phyloP scores from a whole-genome alignment of 2,888 invertebrate species.

The Psylliodes chrysocephalus region DNA sequence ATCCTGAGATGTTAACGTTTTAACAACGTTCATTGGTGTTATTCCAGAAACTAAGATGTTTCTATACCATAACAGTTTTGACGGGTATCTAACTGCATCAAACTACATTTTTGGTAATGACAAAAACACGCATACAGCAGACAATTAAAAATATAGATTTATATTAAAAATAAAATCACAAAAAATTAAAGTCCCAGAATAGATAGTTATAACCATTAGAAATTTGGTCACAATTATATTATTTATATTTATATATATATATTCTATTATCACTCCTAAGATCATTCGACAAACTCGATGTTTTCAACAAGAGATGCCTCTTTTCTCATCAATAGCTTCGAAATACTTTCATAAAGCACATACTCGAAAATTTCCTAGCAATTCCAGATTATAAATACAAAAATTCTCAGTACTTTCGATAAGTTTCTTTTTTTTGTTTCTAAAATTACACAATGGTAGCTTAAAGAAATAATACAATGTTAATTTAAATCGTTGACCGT shows the following conservation, averaged over 20 bases:
- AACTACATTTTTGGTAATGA: neutral
- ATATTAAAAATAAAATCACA: conserved; percentile 54
- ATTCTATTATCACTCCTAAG: conserved; percentile 41
- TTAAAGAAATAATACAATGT: conserved; percentile 46
- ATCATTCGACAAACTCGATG: conserved; percentile 42
- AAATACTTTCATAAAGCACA: conserved; percentile 34
- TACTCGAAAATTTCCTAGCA: conserved; percentile 44
- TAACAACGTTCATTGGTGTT: too few species aligned
- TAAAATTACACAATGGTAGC: conserved; percentile 43
- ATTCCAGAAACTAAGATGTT: too few species aligned
- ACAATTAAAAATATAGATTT: neutral
- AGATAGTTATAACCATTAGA: conserved; percentile 36
- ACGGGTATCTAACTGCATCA: too few species aligned
- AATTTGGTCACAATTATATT: conserved; percentile 54
- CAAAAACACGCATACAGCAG: neutral
- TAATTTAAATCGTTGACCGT: conserved; percentile 37
- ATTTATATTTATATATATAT: conserved; percentile 39
- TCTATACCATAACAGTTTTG: too few species aligned
- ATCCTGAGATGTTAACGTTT: too few species aligned
- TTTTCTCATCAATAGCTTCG: conserved; percentile 30
- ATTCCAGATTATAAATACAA: conserved; percentile 49
- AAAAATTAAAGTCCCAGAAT: conserved; percentile 55
- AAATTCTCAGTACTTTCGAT: conserved; percentile 49
- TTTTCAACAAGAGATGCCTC: conserved; percentile 47
- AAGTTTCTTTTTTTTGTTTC: conserved; percentile 44